Evolutionary conservation across 2,888 invertebrate species (phyloP), one percentile per base, ranked within the genome.

Genomic region (Eupeodes latifasciatus): DNA sequence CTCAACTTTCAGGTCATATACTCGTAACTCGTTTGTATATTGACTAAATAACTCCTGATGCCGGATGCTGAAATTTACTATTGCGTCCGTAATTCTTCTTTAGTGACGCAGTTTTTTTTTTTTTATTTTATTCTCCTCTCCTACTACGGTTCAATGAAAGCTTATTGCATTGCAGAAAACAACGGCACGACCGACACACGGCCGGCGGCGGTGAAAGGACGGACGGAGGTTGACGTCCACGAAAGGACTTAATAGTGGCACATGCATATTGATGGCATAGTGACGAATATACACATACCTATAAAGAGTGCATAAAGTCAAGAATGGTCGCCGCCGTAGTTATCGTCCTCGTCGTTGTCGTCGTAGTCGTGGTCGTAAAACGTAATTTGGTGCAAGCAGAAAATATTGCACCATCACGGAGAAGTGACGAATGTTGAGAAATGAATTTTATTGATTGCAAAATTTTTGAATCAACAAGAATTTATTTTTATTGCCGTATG

Each of bases 41-140:
- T 19, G 69, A 40, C 53, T 55, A 71, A 71, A 71, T 71, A 55
- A 71, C 69, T 71, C 40, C 19, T 71, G 66, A 14, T 66, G 62
- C 27, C 27, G 55, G 55, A 55, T 71, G 36, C 19, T 71, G 69
- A 12, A 71, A 55, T 71, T 71, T 9, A 55, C 55, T 71, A 71
- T 71, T 71, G 69, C 69, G 53, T 55, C 55, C 69, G 69, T 71
- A 34, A 27, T 55, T 71, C 69, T 71, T 71, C 7, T 55, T 71
- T 55, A 55, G 69, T 55, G 55, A 71, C 69, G 69, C 69, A 71
- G 40, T 71, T 71, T 71, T 55, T 49, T 71, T 55, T 49, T 14
- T n/a, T 5, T 40, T 40, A 7, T 40, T 40, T 40, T 40, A 7
- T 40, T 40, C 6, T 19, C 27, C 27, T 19, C 16, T 12, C 36